phyloP scores from a whole-genome alignment of 1,140 invertebrate genomes.

The Halesus radiatus region DNA sequence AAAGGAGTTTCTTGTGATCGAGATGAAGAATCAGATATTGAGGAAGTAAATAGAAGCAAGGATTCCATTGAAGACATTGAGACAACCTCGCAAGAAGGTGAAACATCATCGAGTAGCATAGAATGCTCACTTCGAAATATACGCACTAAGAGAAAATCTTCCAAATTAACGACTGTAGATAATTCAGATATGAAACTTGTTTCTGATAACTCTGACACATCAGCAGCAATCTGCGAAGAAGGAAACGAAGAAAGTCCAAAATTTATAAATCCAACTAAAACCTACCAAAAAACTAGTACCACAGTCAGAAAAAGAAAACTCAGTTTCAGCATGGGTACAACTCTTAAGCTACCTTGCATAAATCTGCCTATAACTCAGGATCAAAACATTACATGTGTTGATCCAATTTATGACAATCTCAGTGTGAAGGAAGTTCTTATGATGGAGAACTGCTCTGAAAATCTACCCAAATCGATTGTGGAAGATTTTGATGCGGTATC shows the following conservation, averaged over 20 bases:
- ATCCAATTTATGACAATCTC: constrained; percentile 24
- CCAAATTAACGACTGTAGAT: too few relatives aligned
- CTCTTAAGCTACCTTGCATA: neutral
- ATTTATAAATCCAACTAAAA: constrained; percentile 23
- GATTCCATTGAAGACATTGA: too few relatives aligned
- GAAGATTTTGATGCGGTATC: constrained; percentile 8
- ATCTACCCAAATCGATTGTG: neutral
- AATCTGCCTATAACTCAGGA: neutral
- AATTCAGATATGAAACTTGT: neutral
- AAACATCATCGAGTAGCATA: too few relatives aligned
- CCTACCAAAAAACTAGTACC: constrained; percentile 9
- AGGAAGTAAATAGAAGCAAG: too few relatives aligned
- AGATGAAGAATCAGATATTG: too few relatives aligned
- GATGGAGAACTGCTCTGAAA: constrained; percentile 13
- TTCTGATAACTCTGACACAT: too few relatives aligned
- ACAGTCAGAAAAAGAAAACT: constrained; percentile 28
- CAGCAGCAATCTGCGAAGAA: neutral
- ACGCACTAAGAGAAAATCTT: too few relatives aligned
- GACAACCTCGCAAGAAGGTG: too few relatives aligned
- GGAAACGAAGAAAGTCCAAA: neutral
- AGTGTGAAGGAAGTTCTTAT: constrained; percentile 27
- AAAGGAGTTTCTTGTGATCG: too few relatives aligned
- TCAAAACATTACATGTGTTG: constrained; percentile 6
- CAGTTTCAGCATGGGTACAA: neutral
- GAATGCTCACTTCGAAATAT: too few relatives aligned